phyloP scores from a whole-genome alignment of 2,113 vertebrate genomes.

The Vombatus ursinus region DNA sequence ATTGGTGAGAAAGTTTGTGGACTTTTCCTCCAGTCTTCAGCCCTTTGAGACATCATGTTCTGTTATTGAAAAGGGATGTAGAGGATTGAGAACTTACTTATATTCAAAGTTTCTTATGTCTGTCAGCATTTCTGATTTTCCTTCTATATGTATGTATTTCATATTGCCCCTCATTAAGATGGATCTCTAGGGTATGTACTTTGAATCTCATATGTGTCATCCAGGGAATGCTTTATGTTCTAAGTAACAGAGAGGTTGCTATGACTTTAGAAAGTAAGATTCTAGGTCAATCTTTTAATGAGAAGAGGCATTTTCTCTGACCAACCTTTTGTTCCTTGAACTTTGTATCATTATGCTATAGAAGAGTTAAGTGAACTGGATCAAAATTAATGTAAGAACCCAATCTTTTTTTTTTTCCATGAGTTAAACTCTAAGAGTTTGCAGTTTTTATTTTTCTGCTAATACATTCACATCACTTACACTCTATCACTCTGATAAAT shows the following conservation, averaged over 20 bases:
- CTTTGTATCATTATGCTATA: conserved; percentile 31
- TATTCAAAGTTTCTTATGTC: conserved; percentile 41
- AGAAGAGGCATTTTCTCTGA: not conserved
- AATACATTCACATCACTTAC: conserved; percentile 56
- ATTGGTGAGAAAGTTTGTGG: conserved; percentile 30
- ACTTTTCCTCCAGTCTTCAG: conserved; percentile 16
- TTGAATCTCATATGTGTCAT: not conserved
- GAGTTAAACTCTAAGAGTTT: conserved; percentile 57
- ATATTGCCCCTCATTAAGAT: not conserved
- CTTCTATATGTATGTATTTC: conserved; percentile 21
- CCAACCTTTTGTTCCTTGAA: conserved; percentile 37
- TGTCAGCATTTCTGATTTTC: conserved; percentile 22
- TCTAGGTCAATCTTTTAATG: not conserved
- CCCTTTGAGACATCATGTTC: conserved; percentile 7
- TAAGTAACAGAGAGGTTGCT: not conserved
- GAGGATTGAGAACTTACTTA: conserved; percentile 54
- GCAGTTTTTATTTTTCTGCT: conserved; percentile 46
- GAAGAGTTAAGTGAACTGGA: conserved; percentile 30
- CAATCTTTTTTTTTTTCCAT: conserved; percentile 46
- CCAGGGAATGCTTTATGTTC: not conserved
- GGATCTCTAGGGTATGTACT: not conserved
- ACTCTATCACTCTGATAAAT: conserved; percentile 62
- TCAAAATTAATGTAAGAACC: conserved; percentile 50
- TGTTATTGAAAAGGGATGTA: conserved; percentile 59
- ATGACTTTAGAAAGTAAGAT: not conserved